Evolutionary conservation across 1,140 invertebrate genomes (phyloP), one percentile per base, ranked within the genome.

Genomic region (Caenorhabditis latens): DNA sequence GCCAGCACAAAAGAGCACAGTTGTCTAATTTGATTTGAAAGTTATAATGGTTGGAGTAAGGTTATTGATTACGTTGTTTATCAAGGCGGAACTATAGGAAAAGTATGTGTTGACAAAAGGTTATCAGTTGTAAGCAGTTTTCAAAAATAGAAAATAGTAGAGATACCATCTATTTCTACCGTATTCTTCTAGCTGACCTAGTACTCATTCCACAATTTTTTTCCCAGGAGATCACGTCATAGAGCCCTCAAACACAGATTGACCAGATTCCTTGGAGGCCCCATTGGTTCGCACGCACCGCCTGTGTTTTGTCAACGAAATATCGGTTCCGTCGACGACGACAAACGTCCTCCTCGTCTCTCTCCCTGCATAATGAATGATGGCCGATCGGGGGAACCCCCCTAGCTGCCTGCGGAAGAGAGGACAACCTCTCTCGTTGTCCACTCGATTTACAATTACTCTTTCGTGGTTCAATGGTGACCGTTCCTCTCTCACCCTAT

Each of bases 361-460:
- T n/a, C n/a, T 75, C 46, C 50, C 71, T 50, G 71, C 71, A 50
- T 79, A 79, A 79, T 79, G 71, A 79, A 50, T 79, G 46, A 79
- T 79, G 71, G 71, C 71, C 71, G 65, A 43, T 46, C 46, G 71
- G 71, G 71, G 71, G 21, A 79, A 79, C 46, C 71, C 71, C 71
- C 42, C 42, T 71, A n/a, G 61, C 61, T n/a, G 40, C 65, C 13
- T 71, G 46, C 46, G 71, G 24, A 14, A 8, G 46, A 8, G 46
- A 79, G 71, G 46, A 79, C 71, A 79, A 71, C 46, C 46, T 32
- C 40, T n/a, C 24, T 32, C 7, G 7, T 46, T 71, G 21, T 50
- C 46, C 71, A 79, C 65, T 71, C 65, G 65, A 71, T 71, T 71
- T 71, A 79, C 71, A 79, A 79, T 79, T 79, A 79, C 71, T 79